Base-by-base conservation (phyloP, 2,888 invertebrate genomes). In the Spicauda simplicius region DNA sequence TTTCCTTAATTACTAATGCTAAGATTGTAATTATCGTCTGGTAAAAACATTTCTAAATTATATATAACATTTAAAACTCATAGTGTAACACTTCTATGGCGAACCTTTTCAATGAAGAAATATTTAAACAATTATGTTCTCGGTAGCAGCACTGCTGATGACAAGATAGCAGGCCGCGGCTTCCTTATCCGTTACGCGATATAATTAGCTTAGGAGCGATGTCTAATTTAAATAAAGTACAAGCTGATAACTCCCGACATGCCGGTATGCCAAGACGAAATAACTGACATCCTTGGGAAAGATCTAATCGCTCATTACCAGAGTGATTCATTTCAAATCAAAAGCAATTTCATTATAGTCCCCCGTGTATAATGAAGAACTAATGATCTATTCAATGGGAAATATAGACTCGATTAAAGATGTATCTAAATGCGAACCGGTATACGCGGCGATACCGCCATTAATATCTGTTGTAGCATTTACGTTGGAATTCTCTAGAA, bases 401-500 rank as follows among this genome's bases (percentile, higher is more conserved):
- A 60, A 71, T 16, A 70, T 60, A 48, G 48, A 69, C 55, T 61
- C 70, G 63, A 69, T 61, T 66, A 71, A 72, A 60, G 54, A 58
- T 64, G 69, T 71, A 76, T 72, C 70, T 72, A 65, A 72, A 71
- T 69, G 71, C 73, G 69, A 75, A 74, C 76, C 72, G 77, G 77
- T 77, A 78, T 81, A 84, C 83, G 80, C 77, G 77, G 79, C 81
- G 83, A 85, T 85, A 83, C 80, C 77, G 80, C 84, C 86, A 90
- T 90, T 90, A 90, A 91, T 88, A 89, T 90, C 87, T 83, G 84
- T 69, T 85, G 83, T 81, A 87, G 85, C 90, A 87, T 91, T 91
- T 90, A 90, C 86, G 84, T 86, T 82, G 91, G 90, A 91, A 92
- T 91, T 90, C 88, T 86, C 82, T 85, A 88, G 88, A 90, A 89